Conservation (phyloP, 2,888 invertebrate genomes). For the Pheosia tremula region DNA sequence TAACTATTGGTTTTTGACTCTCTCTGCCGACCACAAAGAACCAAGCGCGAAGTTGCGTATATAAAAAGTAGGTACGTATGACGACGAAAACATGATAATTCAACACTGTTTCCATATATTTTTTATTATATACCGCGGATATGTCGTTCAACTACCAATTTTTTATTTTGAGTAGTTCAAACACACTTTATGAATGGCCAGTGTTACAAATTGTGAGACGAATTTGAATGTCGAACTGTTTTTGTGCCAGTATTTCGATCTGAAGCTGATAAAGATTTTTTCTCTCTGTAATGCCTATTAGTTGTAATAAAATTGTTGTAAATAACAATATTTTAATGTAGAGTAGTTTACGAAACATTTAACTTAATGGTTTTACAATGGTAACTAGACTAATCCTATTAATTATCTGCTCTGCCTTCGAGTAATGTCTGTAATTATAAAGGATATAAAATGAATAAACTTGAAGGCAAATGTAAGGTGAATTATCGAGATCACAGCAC, state of each 20-base stretch:
- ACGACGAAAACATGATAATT: too few species aligned
- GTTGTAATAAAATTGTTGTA: background rate
- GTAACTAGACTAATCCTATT: conserved; percentile 2
- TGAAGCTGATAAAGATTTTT: background rate
- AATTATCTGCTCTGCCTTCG: conserved; percentile 3
- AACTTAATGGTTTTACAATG: background rate
- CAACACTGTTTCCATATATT: background rate
- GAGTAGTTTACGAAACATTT: background rate
- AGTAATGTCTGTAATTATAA: conserved; percentile 13
- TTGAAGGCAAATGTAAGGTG: conserved; percentile 16
- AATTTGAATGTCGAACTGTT: conserved; percentile 2
- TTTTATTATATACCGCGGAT: conserved; percentile 1
- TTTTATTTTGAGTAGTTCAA: background rate
- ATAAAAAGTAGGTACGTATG: too few species aligned
- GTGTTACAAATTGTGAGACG: background rate
- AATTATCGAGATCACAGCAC: conserved; percentile 32
- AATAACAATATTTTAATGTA: background rate
- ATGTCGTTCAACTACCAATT: background rate
- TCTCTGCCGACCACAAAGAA: too few species aligned
- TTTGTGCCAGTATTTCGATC: conserved; percentile 1
- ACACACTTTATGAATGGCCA: conserved; percentile 4
- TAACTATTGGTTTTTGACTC: too few species aligned
- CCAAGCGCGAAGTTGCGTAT: too few species aligned
- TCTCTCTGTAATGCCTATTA: background rate
- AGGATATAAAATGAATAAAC: conserved; percentile 5